phyloP scores from a whole-genome alignment of 2,888 invertebrate species.

The Leptopilina myrica region DNA sequence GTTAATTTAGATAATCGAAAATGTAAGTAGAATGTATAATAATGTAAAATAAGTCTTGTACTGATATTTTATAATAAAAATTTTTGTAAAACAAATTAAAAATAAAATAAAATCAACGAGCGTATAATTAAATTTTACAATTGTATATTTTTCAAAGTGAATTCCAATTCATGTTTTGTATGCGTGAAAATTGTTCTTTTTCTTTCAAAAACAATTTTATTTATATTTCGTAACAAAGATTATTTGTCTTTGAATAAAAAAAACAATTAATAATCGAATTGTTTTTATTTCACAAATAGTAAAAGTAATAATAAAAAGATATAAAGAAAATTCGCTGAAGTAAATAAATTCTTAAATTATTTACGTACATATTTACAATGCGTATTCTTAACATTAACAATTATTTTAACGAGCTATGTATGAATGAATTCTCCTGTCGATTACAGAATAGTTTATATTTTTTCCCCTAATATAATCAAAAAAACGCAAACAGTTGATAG shows the following conservation, averaged over 20 bases:
- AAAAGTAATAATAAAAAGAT: slow-evolving; percentile 21
- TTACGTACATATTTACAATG: slow-evolving; percentile 36
- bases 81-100: no score
- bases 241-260: neutral
- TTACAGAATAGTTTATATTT: neutral
- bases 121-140: no score
- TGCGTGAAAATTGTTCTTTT: no score
- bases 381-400: slow-evolving; percentile 25
- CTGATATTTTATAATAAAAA: no score
- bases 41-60: no score
- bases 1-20: no score
- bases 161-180: no score
- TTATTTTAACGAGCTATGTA: slow-evolving; percentile 17
- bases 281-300: slow-evolving; percentile 31
- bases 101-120: no score
- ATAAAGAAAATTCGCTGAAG: slow-evolving; percentile 1
- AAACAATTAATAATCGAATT: slow-evolving; percentile 11
- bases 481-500: neutral
- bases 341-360: slow-evolving; percentile 28
- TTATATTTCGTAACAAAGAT: neutral
- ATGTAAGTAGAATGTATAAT: no score
- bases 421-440: slow-evolving; percentile 3
- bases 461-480: neutral
- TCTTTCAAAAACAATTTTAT: neutral
- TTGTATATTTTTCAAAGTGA: no score